phyloP scores from a whole-genome alignment of 2,797 vertebrate genomes.

The Epinephelus coioides region DNA sequence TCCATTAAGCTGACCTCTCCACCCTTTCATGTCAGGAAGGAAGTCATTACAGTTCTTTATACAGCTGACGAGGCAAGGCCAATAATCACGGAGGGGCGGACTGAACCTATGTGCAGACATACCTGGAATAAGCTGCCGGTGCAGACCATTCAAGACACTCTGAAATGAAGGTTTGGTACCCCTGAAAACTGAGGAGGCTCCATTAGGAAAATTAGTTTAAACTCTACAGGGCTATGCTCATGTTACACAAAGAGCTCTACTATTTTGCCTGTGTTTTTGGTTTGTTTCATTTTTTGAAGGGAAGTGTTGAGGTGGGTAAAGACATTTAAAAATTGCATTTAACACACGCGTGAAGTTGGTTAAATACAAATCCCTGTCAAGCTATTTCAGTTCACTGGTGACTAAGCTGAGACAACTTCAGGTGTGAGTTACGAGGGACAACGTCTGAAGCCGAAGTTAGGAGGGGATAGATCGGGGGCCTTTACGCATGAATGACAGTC shows the following conservation, averaged over 20 bases:
- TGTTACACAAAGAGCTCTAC: slow-evolving; percentile 60
- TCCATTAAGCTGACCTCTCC: slow-evolving; percentile 81
- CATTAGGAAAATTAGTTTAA: slow-evolving; percentile 79
- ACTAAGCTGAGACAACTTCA: slow-evolving; percentile 37
- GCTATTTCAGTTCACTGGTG: slow-evolving; percentile 27
- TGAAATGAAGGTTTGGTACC: slow-evolving; percentile 53
- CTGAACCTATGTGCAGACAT: slow-evolving; percentile 53
- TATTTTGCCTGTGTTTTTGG: slow-evolving; percentile 8
- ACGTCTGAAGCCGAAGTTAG: slow-evolving; percentile 66
- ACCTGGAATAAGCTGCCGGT: slow-evolving; percentile 57
- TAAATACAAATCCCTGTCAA: slow-evolving; percentile 34
- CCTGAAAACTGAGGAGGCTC: slow-evolving; percentile 73
- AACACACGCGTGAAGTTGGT: background rate
- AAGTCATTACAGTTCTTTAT: slow-evolving; percentile 86
- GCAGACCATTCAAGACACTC: slow-evolving; percentile 57
- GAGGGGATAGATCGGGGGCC: slow-evolving; percentile 62
- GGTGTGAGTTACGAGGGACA: slow-evolving; percentile 66
- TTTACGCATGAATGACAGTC: slow-evolving; percentile 81
- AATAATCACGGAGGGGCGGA: slow-evolving; percentile 62
- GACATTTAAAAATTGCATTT: slow-evolving; percentile 4
- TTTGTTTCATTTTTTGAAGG: background rate
- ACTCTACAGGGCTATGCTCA: slow-evolving; percentile 56
- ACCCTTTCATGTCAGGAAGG: slow-evolving; percentile 86
- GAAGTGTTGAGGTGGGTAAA: background rate
- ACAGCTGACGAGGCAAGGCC: slow-evolving; percentile 82